Evolutionary conservation across 2,888 invertebrate species (phyloP), one percentile per base, ranked within the genome.

Genomic region (Caenorhabditis imperialis): DNA sequence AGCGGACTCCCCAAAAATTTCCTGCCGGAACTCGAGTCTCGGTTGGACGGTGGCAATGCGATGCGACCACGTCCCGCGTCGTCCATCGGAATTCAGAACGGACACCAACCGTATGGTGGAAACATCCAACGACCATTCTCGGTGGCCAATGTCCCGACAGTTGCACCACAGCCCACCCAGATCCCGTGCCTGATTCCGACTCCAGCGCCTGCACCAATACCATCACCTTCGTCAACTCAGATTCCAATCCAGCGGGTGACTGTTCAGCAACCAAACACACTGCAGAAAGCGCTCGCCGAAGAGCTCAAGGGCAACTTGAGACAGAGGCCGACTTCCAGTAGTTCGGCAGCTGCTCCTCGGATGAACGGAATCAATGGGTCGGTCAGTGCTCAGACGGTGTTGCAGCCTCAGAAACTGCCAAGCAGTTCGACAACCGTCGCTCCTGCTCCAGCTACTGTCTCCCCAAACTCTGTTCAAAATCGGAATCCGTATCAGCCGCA

Each of bases 171-270:
- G 16, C 42, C 67, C 1, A 40, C 58, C n/a, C 7, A 23, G 0
- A 55, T 67, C 12, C 74, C 74, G 8, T 74, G 74, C 14, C 20
- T 74, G 7, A 51, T 67, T 14, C 74, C 74, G 18, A 74, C 74
- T 4, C 73, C 73, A 18, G 67, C 61, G 20, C 53, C 62, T n/a
- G n/a, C n/a, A n/a, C n/a, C n/a, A 25, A 20, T 25, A 6, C 23
- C 47, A 7, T 3, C 16, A 18, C 7, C 20, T 35, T 20, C 33
- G 50, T 42, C n/a, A 27, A 27, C 30, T n/a, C n/a, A 40, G n/a
- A 38, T 25, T 20, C n/a, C 20, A 7, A 14, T 30, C 27, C 7
- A 37, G 16, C 35, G 27, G 16, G 8, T 3, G 12, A 2, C 37
- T 8, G 37, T n/a, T 8, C 60, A 14, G 12, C 60, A 54, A 20